Conservation (phyloP, 2,888 invertebrate species). For the Mimachlamys varia region DNA sequence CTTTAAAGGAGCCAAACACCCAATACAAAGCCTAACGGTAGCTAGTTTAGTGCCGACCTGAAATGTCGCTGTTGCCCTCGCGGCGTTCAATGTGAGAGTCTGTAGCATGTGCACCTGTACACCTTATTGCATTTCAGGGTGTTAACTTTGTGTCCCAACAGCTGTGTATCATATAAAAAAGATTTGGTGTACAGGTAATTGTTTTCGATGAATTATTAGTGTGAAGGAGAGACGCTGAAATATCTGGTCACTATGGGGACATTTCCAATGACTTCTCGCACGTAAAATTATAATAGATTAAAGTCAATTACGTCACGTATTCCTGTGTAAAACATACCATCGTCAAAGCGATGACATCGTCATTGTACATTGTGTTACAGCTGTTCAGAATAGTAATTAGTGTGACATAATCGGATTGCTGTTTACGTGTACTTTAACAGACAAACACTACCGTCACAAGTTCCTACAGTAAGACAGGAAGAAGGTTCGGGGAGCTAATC, state of each 20-base stretch:
- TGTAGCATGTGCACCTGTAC: background rate
- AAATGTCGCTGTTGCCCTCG: background rate
- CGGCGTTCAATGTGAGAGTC: background rate
- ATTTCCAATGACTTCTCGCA: background rate
- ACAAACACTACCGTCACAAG: background rate
- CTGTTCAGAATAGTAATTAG: background rate
- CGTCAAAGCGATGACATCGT: background rate
- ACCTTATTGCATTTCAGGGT: background rate
- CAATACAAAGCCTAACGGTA: background rate
- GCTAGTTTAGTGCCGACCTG: background rate
- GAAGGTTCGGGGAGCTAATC: background rate
- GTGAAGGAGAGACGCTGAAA: background rate
- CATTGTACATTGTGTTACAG: background rate
- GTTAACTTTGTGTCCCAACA: background rate
- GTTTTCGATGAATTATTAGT: constrained; percentile 13
- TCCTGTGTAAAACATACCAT: background rate
- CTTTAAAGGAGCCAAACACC: too few relatives aligned
- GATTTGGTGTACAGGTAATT: background rate
- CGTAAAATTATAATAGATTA: background rate
- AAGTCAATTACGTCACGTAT: background rate
- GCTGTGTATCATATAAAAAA: background rate
- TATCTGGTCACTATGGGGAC: background rate
- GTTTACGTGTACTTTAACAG: constrained; percentile 3
- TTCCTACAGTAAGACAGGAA: background rate
- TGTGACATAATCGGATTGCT: background rate